Evolutionary conservation across 37 sponge, comb jelly and placozoan species (phyloP).

Genomic region (Agelas oroides): DNA sequence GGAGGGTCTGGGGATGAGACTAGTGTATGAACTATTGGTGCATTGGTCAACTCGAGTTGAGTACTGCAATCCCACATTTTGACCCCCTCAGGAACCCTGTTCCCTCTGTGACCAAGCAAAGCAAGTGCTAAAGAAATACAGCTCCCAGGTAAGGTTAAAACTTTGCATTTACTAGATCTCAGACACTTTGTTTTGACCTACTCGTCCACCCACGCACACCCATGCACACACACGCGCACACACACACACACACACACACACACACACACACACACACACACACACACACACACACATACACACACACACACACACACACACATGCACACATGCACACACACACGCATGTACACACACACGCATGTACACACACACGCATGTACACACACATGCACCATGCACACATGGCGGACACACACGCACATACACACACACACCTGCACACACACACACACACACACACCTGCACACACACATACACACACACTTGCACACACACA

Average conservation of each 20-base stretch:
- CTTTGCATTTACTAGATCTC: background rate
- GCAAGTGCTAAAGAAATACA: slow-evolving; percentile 52
- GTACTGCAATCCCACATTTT: no score
- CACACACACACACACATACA: background rate
- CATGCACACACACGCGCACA: background rate
- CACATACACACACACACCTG: slow-evolving; percentile 4
- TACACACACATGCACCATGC: background rate
- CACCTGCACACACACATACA: background rate
- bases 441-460: no score
- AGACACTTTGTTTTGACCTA: no score
- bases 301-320: slow-evolving; percentile 6
- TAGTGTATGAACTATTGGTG: no score
- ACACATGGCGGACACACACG: no score
- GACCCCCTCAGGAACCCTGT: slow-evolving; percentile 69
- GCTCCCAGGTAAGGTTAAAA: slow-evolving; percentile 21
- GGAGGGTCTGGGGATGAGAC: no score
- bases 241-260: slow-evolving; percentile 10
- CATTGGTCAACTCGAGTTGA: no score
- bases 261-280: background rate
- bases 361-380: background rate
- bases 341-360: slow-evolving; percentile 9
- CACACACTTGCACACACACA: background rate
- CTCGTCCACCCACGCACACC: background rate
- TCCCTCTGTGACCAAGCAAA: slow-evolving; percentile 85
- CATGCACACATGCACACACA: no score